These are phyloP conservation scores for Geothlypis trichas DNA, from an alignment of 2,113 vertebrate species.

Conservation along the genomic window DNA sequence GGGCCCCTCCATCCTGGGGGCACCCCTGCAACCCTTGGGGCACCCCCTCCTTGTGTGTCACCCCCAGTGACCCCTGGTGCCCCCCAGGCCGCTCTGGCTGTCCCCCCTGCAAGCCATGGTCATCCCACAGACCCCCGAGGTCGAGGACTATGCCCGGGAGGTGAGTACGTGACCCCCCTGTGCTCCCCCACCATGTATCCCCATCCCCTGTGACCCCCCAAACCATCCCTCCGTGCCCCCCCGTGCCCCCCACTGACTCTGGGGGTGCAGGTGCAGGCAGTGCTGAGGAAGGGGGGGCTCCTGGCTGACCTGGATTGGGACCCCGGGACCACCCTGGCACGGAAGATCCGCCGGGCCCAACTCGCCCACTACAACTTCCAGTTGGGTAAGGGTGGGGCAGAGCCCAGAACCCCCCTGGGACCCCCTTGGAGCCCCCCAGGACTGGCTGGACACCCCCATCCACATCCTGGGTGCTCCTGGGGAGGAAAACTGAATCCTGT, in stretches of 20 bases:
- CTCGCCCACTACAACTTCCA: conserved; percentile 90
- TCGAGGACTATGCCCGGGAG: conserved; percentile 79
- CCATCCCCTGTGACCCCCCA: neutral
- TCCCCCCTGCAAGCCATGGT: conserved; percentile 87
- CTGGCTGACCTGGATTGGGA: conserved; percentile 77
- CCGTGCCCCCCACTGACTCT: neutral
- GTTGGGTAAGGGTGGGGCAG: conserved; percentile 76
- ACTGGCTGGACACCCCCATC: neutral
- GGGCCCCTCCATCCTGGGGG: neutral
- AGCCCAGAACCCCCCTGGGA: neutral
- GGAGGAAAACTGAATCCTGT: neutral
- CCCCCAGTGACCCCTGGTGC: neutral
- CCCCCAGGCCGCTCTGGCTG: conserved; percentile 87
- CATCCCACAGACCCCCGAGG: conserved; percentile 79
- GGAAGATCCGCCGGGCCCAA: conserved; percentile 87
- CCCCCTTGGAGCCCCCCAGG: neutral
- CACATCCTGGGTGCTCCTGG: neutral
- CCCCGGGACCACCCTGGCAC: conserved; percentile 80
- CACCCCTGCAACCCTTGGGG: neutral
- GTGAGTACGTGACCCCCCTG: conserved; percentile 59
- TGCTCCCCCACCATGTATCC: neutral
- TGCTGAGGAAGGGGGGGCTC: conserved; percentile 77
- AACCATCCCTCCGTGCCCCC: neutral
- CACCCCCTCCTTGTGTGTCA: neutral
- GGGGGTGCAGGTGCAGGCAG: conserved; percentile 74